Evolutionary conservation across 2,888 invertebrate species (phyloP), one percentile per base, ranked within the genome.

Genomic region (Volucella bombylans): DNA sequence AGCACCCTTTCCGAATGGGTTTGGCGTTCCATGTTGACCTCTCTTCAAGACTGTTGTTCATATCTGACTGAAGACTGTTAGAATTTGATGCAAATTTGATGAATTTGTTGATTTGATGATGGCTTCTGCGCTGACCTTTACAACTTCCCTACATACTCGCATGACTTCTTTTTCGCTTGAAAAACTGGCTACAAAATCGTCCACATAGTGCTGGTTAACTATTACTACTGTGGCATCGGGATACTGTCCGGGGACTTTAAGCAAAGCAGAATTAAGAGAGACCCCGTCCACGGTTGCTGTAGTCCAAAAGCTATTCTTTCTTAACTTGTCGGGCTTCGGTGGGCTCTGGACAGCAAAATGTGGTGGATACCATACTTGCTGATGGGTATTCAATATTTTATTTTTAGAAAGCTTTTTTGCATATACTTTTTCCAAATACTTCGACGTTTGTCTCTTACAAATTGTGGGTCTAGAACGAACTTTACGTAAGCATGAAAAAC

Each of bases 231-330:
- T 57, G 1, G 61, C 72, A 1, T 61, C 38, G 0, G 72, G 1
- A 57, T 45, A 49, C 18, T 74, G 72, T 64, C 90, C 90, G 0
- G 90, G 89, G 4, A 90, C 90, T 45, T 87, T 86, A 4, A 90
- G 69, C 8, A 91, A 65, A 6, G 77, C 23, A 77, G 18, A 18
- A 18, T 90, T 90, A 6, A 90, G 69, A 12, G 86, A 87, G 4
- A 82, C 49, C 8, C 88, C 88, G 2, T 87, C 31, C 4, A 73
- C 81, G 3, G 68, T 85, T 0, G 89, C 89, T 6, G 89, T 89
- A 10, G 90, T 89, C 90, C 90, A 57, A 86, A 89, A 1, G 89
- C 18, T 23, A 23, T 23, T 23, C 18, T 2, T 23, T 23, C 18
- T 2, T 2, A 23, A 23, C 18, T 23, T 23, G 2, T 23, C 18